phyloP scores from a whole-genome alignment of 2,113 vertebrate genomes.

The Anhinga anhinga region DNA sequence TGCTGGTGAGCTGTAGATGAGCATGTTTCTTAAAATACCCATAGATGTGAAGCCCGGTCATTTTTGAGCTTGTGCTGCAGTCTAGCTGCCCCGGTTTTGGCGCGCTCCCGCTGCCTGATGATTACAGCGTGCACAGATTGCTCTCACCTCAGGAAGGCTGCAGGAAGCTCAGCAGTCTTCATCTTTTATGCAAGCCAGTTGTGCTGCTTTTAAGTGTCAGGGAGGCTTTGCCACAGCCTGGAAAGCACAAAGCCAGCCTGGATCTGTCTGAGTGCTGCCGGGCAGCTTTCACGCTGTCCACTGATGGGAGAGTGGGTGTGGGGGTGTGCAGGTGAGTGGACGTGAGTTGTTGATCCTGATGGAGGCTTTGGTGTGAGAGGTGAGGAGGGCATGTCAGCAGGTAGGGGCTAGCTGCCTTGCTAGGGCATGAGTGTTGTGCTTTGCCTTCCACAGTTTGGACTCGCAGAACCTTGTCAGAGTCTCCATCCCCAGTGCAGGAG shows the following conservation, averaged over 20 bases:
- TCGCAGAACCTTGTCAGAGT: accelerated
- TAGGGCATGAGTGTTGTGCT: neutral
- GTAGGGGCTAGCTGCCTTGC: neutral
- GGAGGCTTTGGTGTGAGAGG: neutral
- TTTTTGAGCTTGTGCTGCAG: neutral
- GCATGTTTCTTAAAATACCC: neutral
- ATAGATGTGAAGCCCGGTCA: neutral
- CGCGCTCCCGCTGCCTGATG: neutral
- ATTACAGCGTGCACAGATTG: accelerated
- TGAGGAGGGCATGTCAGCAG: neutral
- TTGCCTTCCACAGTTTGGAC: accelerated
- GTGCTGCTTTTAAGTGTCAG: neutral
- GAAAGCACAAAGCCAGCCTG: neutral
- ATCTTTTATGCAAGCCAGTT: neutral
- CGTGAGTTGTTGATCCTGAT: accelerated
- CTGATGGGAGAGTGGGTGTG: accelerated
- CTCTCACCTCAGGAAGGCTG: neutral
- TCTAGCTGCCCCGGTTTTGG: accelerated
- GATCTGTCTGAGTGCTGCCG: neutral
- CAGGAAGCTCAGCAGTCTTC: neutral
- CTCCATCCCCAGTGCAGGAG: neutral
- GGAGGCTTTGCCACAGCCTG: neutral
- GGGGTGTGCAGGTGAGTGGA: neutral
- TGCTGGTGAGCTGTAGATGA: neutral
- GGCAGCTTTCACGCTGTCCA: neutral